Evolutionary conservation across 1,140 invertebrate species (phyloP).

Genomic region (Drosophila sturtevanti): DNA sequence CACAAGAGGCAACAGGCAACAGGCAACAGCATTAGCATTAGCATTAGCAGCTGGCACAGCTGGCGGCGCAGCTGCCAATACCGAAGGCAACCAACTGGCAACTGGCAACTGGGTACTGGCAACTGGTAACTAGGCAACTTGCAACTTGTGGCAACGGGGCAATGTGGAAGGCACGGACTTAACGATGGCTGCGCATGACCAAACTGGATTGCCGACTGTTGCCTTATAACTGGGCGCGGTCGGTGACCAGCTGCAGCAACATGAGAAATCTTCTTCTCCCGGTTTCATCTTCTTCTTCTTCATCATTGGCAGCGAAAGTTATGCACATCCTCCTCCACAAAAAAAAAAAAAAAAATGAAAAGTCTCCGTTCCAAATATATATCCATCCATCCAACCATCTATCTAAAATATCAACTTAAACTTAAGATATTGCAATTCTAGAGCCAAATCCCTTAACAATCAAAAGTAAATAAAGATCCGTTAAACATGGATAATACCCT

Average conservation of each 20-base stretch:
- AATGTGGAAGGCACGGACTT: neutral
- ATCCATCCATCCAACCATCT: neutral
- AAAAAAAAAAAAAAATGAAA: no score
- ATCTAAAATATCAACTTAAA: no score
- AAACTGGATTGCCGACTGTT: conserved; percentile 60
- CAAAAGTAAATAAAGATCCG: neutral
- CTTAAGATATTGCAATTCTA: neutral
- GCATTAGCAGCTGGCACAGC: conserved; percentile 31
- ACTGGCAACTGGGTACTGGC: conserved; percentile 19
- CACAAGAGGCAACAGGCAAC: no score
- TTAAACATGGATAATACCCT: neutral
- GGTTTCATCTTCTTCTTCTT: neutral
- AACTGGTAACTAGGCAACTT: conserved; percentile 6
- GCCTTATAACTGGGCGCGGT: conserved; percentile 4
- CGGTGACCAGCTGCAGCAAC: conserved; percentile 16
- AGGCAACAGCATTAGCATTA: conserved; percentile 14
- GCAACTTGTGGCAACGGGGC: conserved; percentile 7
- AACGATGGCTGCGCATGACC: conserved; percentile 16
- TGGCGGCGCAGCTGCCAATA: conserved; percentile 23
- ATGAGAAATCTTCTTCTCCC: conserved; percentile 9
- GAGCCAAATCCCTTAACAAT: neutral
- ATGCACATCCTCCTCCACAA: neutral
- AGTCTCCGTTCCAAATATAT: neutral
- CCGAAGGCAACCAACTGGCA: conserved; percentile 21
- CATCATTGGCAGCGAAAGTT: conserved; percentile 2